A percentile compares a stretch with the other conserved stretches of the same genome.
Evolutionary conservation across 1,140 invertebrate genomes (phyloP).

Genomic region (Propsilocerus akamusi): DNA sequence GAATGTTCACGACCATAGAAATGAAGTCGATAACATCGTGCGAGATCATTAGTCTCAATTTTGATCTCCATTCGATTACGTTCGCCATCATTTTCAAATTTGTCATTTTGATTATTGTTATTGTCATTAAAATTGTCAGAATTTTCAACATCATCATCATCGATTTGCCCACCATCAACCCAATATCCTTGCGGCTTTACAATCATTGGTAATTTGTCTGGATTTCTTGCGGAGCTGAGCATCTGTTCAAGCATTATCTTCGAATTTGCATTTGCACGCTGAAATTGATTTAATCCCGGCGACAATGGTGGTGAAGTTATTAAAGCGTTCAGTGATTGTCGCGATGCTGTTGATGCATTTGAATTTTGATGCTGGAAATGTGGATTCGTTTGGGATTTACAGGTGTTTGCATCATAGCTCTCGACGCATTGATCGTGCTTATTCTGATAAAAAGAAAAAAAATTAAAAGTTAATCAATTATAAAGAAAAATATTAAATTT

Average conservation of each 20-base stretch:
- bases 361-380: background rate
- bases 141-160: background rate
- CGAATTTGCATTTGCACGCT: slow-evolving; percentile 8
- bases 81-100: slow-evolving; percentile 30
- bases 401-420: background rate
- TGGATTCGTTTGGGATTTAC: background rate
- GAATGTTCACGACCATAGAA: slow-evolving; percentile 89
- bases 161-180: slow-evolving; percentile 57
- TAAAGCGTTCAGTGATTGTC: background rate
- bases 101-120: slow-evolving; percentile 17
- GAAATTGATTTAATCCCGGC: background rate
- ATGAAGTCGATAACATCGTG: slow-evolving; percentile 77
- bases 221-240: slow-evolving; percentile 43
- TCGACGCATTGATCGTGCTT: background rate
- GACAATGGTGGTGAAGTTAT: background rate
- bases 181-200: slow-evolving; percentile 78
- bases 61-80: background rate
- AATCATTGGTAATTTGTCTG: slow-evolving; percentile 66
- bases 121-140: background rate
- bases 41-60: slow-evolving; percentile 75
- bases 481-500: no score
- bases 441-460: background rate
- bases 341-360: background rate
- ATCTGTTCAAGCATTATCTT: slow-evolving; percentile 59
- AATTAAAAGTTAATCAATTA: background rate